Base-by-base conservation (phyloP, 2,888 invertebrate species). In the Masnerella sp. region DNA sequence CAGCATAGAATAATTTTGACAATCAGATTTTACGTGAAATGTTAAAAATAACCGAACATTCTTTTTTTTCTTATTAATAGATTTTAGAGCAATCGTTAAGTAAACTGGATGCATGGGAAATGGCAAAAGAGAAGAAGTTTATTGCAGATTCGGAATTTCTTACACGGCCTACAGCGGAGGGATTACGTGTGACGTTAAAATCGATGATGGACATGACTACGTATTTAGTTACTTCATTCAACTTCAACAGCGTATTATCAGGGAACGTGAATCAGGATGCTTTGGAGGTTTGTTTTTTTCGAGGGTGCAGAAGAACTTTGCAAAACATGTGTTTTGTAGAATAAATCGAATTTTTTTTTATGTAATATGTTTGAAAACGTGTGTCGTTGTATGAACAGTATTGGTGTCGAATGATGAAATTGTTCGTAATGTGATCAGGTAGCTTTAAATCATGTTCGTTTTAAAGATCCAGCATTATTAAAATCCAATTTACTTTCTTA, bases 51-150 rank as follows among this genome's bases (percentile, higher is more conserved):
- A 15, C 5, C 45, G 12, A 45, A 42, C 17, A 25, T 25, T 25
- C 4, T 7, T 25, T 25, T 25, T 25, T 25, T 25, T 7, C 25
- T 25, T 25, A 7, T 25, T 25, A 5, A 5, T 12, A 54, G 54
- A 54, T 54, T 40, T 40, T 54, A 9, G 40, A 28, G 18, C 40
- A 54, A 38, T 54, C 54, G 1, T 34, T 54, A 40, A 22, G 40
- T 4, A 38, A 17, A 9, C n/a, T 54, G 2, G 28, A 54, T 28
- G 40, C 22, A 15, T 54, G 54, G 54, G 54, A 54, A 36, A 22
- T 36, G 7, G 30, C 17, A n/a, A 34, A 51, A 12, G 20, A 22
- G 12, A 2, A 51, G 2, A 30, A 34, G 5, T 5, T 9, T 5
- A 51, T 34, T 17, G n/a, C 20, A 12, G 49, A 30, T 12, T 18